These are phyloP conservation scores for Benthosema pterotum DNA, from an alignment of 2,797 vertebrate genomes.

Conservation along the genomic window DNA sequence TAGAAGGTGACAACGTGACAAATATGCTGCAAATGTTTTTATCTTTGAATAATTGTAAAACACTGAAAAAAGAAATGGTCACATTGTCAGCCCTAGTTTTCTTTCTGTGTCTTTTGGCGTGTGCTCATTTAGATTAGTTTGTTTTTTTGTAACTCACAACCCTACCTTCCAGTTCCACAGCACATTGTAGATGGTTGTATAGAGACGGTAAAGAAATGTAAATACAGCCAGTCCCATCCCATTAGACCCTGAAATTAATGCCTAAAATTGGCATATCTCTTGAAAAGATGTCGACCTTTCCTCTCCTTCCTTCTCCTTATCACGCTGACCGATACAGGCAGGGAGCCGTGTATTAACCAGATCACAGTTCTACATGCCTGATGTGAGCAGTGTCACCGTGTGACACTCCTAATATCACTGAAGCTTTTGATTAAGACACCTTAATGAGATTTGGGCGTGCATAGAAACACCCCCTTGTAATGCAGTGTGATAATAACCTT, in stretches of 20 bases:
- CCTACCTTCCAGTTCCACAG: neutral
- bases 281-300: conserved; percentile 11
- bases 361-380: conserved; percentile 22
- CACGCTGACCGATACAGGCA: conserved; percentile 19
- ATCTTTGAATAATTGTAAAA: too few species aligned
- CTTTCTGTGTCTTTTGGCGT: neutral
- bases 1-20: too few species aligned
- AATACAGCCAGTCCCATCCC: neutral
- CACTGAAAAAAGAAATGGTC: too few species aligned
- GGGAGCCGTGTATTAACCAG: conserved; percentile 13
- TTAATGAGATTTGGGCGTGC: conserved; percentile 66
- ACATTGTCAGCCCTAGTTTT: neutral
- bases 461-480: conserved; percentile 26
- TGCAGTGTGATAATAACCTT: conserved; percentile 33
- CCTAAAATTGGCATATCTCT: neutral
- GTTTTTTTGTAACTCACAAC: neutral
- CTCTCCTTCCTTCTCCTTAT: conserved; percentile 12
- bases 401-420: conserved; percentile 39
- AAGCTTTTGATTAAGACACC: conserved; percentile 68
- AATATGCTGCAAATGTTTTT: too few species aligned
- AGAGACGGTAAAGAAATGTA: neutral
- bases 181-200: neutral
- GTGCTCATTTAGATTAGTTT: too few species aligned
- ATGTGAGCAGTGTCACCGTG: conserved; percentile 34
- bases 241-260: neutral